These are phyloP conservation scores for Gallinago solitaria DNA, from an alignment of 2,797 vertebrate species.

Conservation along the genomic window DNA sequence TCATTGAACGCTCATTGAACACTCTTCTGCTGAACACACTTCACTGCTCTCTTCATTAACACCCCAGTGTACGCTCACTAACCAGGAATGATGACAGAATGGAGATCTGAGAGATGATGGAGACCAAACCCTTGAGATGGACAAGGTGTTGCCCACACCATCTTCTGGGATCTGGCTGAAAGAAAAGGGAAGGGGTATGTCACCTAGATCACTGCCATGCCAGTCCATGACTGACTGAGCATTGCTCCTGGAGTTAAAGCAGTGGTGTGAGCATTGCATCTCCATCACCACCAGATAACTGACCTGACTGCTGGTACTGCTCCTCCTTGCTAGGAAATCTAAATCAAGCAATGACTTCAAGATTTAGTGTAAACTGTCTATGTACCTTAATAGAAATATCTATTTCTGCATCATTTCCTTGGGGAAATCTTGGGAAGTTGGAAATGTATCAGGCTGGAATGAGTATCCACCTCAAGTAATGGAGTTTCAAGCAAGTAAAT, in stretches of 20 bases:
- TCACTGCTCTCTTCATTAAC: not conserved
- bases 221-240: not conserved
- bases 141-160: not conserved
- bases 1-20: not conserved
- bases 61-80: not conserved
- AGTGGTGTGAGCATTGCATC: not conserved
- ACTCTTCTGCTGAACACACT: too few relatives aligned
- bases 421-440: constrained; percentile 9
- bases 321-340: not conserved
- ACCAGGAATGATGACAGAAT: not conserved
- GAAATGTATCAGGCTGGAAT: not conserved
- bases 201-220: not conserved
- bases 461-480: not conserved
- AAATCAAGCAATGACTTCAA: not conserved
- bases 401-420: constrained; percentile 19
- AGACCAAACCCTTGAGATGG: not conserved
- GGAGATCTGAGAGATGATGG: not conserved
- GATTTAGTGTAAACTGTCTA: not conserved
- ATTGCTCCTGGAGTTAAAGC: not conserved
- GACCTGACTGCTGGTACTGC: not conserved
- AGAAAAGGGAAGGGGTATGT: not conserved
- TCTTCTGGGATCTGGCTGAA: not conserved
- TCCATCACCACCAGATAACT: not conserved
- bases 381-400: not conserved
- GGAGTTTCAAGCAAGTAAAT: constrained; percentile 1